Conservation (phyloP, 2,797 vertebrate genomes). For the Sarcoramphus papa region DNA sequence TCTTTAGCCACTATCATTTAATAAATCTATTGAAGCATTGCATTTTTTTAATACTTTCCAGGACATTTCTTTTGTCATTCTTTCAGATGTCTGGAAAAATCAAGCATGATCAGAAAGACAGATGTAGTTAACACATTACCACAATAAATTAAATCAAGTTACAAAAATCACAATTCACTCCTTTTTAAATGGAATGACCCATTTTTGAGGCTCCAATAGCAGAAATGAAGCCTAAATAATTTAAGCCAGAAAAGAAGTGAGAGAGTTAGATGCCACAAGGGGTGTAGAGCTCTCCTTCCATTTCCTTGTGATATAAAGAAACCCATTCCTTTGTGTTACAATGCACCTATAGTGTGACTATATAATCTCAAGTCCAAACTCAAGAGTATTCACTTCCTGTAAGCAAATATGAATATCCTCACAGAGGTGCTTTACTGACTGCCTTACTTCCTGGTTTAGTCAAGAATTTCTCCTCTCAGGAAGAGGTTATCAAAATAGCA, state of each 20-base stretch:
- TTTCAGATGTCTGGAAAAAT: neutral
- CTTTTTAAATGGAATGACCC: neutral
- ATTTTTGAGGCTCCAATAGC: neutral
- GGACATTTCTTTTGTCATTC: neutral
- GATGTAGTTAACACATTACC: neutral
- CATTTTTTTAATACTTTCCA: neutral
- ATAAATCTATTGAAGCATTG: neutral
- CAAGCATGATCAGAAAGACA: neutral
- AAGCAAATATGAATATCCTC: neutral
- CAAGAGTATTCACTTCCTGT: neutral
- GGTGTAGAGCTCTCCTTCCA: neutral
- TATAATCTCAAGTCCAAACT: neutral
- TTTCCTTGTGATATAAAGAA: neutral
- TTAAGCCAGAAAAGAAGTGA: neutral
- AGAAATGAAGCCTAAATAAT: neutral
- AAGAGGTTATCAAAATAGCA: neutral
- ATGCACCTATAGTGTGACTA: fast-evolving
- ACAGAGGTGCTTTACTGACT: neutral
- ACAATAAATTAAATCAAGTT: neutral
- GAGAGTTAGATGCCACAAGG: neutral
- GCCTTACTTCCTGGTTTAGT: neutral
- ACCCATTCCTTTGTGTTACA: neutral
- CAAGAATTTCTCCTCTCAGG: neutral
- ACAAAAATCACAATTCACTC: neutral
- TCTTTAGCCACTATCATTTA: neutral